These are phyloP conservation scores for Aviceda subcristata DNA, from an alignment of 2,113 vertebrate species.

Conservation along the genomic window DNA sequence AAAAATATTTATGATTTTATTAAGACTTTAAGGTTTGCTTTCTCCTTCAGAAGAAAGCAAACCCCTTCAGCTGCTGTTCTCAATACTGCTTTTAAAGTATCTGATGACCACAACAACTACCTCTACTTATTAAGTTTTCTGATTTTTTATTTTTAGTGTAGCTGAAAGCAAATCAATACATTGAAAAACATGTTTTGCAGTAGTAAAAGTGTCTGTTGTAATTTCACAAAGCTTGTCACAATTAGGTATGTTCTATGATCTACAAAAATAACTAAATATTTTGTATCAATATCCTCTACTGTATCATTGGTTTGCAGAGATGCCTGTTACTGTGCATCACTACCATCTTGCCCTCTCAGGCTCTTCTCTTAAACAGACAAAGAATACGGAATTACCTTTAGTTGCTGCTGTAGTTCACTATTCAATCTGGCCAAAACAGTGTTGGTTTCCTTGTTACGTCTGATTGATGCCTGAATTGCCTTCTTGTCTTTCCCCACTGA, in stretches of 20 bases:
- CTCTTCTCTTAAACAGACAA: not conserved
- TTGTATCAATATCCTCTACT: not conserved
- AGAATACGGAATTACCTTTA: conserved; percentile 83
- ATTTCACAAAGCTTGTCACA: not conserved
- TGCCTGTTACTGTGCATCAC: not conserved
- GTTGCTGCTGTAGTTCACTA: conserved; percentile 96
- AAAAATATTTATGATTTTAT: not conserved
- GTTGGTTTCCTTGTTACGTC: conserved; percentile 99
- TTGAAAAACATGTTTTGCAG: not conserved
- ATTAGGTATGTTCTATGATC: not conserved
- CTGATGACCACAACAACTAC: not conserved
- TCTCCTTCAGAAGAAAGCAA: not conserved
- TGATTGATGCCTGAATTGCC: conserved; percentile 97
- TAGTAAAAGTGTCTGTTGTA: not conserved
- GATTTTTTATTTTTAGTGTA: not conserved
- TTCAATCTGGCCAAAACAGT: conserved; percentile 97
- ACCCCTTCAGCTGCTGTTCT: not conserved
- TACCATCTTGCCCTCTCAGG: not conserved
- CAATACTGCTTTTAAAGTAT: not conserved
- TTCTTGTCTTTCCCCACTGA: conserved; percentile 98
- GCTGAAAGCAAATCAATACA: not conserved
- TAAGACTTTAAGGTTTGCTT: not conserved
- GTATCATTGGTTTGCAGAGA: not conserved
- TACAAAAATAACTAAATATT: not conserved
- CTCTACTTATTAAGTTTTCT: not conserved